phyloP scores from a whole-genome alignment of 2,113 vertebrate species.

The Chrysochloris asiatica region DNA sequence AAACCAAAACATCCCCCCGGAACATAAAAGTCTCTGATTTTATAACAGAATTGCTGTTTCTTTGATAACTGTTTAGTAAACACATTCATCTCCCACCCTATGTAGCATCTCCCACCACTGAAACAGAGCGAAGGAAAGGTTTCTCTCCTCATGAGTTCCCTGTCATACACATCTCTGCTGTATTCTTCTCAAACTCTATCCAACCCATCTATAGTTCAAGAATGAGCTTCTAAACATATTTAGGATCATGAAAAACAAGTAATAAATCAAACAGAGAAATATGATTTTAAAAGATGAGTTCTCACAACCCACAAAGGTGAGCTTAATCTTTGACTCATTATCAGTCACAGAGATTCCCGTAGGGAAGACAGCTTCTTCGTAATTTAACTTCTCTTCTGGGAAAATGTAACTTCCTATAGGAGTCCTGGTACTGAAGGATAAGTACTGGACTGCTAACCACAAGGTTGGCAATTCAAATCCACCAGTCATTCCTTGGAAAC shows the following conservation, averaged over 20 bases:
- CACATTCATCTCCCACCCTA: neutral
- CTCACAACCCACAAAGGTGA: neutral
- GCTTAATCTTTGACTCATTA: neutral
- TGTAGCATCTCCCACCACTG: rapidly evolving
- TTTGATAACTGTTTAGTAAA: neutral
- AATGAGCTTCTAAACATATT: neutral
- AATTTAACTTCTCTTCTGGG: neutral
- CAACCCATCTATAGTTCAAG: neutral
- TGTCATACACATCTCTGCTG: neutral
- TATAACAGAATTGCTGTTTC: neutral
- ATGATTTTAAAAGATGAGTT: neutral
- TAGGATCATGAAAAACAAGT: neutral
- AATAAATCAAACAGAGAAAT: neutral
- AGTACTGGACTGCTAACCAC: too few species aligned
- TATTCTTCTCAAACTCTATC: neutral
- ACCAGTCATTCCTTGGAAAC: too few species aligned
- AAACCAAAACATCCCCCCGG: neutral
- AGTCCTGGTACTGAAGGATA: too few species aligned
- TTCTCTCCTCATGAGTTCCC: neutral
- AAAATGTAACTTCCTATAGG: neutral
- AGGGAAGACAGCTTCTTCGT: neutral
- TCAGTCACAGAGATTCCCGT: too few species aligned
- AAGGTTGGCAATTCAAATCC: too few species aligned
- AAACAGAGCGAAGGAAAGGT: rapidly evolving
- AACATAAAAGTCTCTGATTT: neutral